Evolutionary conservation across 2,888 invertebrate genomes (phyloP).

Genomic region (Lasius platythorax): DNA sequence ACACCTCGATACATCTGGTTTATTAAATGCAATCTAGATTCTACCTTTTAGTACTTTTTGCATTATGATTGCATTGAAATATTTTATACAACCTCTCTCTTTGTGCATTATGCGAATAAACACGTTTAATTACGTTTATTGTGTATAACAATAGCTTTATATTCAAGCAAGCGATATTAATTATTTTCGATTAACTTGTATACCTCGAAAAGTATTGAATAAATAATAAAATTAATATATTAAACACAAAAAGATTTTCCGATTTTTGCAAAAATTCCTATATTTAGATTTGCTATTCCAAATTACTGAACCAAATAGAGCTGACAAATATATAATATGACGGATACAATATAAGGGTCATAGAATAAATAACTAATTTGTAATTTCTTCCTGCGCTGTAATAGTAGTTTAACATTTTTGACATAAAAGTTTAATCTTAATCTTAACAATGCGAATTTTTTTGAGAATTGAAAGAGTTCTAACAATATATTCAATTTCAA

Average conservation of each 20-base stretch:
- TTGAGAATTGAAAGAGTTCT: not conserved
- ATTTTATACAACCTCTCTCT: not conserved
- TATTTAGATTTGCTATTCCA: not conserved
- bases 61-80: not conserved
- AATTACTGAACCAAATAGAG: not conserved
- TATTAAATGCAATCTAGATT: slow-evolving; percentile 18
- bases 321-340: not conserved
- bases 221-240: not conserved
- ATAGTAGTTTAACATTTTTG: not conserved
- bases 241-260: not conserved
- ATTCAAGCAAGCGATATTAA: not conserved
- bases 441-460: not conserved
- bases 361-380: not conserved
- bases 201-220: not conserved
- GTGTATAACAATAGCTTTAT: not conserved
- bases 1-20: not conserved
- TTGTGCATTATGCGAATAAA: not conserved
- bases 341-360: not conserved
- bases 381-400: not conserved
- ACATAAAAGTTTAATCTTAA: not conserved
- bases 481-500: not conserved
- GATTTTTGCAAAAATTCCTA: not conserved
- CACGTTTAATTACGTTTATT: not conserved
- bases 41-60: not conserved
- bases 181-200: not conserved